Conservation (phyloP, 2,797 vertebrate genomes). For the Melanotaenia nigrans region DNA sequence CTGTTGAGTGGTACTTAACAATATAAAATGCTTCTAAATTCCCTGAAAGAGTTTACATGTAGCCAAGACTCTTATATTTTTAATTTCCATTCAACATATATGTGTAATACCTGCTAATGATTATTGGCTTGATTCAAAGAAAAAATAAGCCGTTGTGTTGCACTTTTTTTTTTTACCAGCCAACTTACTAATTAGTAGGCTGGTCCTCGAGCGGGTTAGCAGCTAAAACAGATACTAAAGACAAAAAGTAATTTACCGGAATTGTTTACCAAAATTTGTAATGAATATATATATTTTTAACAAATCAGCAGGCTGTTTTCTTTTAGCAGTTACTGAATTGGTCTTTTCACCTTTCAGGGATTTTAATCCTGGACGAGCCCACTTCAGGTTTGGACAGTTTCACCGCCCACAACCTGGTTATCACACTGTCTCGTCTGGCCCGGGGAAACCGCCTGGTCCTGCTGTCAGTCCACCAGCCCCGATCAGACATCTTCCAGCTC, state of each 20-base stretch:
- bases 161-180: too few relatives aligned
- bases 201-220: neutral
- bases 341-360: slow-evolving; percentile 80
- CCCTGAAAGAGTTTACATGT: neutral
- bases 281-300: neutral
- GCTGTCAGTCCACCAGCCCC: slow-evolving; percentile 94
- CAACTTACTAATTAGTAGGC: neutral
- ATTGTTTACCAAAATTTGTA: neutral
- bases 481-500: slow-evolving; percentile 95
- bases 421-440: slow-evolving; percentile 92
- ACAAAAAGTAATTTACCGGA: neutral
- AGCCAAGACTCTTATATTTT: neutral
- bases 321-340: neutral
- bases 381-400: slow-evolving; percentile 97
- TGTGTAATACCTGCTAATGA: neutral
- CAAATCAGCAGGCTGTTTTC: neutral
- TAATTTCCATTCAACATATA: neutral
- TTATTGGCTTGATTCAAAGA: neutral
- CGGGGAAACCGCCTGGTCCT: slow-evolving; percentile 93
- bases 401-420: slow-evolving; percentile 95
- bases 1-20: neutral
- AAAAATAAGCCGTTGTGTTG: neutral
- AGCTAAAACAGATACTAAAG: neutral
- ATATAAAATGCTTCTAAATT: neutral
- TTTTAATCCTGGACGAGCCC: slow-evolving; percentile 95